Base-by-base conservation (phyloP, 2,888 invertebrate genomes). In the Digitonthophagus gazella region DNA sequence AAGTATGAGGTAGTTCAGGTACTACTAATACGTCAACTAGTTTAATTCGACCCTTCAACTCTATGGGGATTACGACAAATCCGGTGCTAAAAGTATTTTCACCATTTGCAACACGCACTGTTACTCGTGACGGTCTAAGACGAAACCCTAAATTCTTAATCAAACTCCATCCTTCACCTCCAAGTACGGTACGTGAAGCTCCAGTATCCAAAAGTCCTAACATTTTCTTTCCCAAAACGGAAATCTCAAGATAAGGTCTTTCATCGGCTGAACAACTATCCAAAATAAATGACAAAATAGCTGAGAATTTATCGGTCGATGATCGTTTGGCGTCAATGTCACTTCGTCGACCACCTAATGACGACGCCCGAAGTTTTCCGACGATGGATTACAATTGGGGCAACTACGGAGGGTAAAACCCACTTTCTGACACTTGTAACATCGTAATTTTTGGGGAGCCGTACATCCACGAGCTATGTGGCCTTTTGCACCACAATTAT, bases 141-240 rank as follows among this genome's bases (percentile, higher is more conserved):
- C n/a, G n/a, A 2, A 68, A 44, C 8, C 68, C 67, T 6, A 69
- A 67, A 8, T 6, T 28, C 18, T 57, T 22, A 16, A 72, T 56
- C 2, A 67, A 15, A 8, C 64, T 14, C 65, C 70, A 70, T 14
- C 72, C 72, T 1, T 15, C 16, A 64, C 22, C 61, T 2, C 68
- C 70, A 1, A 70, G 28, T 5, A 73, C 67, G 3, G 72, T 73
- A 56, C 65, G 66, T 14, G 66, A 66, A 6, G 71, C 71, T 15
- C 73, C 73, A 18, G 71, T 68, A 64, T 73, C 71, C 56, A 73
- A 57, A 3, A 73, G 19, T 15, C 70, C 71, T 4, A 71, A 19
- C 5, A 71, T 54, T 11, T 64, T 28, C 1, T 44, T 61, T 15
- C 67, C 71, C 61, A 70, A 70, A 55, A 73, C 64, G 16, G 57